phyloP scores from a whole-genome alignment of 2,113 vertebrate genomes.

The Acinonyx jubatus region DNA sequence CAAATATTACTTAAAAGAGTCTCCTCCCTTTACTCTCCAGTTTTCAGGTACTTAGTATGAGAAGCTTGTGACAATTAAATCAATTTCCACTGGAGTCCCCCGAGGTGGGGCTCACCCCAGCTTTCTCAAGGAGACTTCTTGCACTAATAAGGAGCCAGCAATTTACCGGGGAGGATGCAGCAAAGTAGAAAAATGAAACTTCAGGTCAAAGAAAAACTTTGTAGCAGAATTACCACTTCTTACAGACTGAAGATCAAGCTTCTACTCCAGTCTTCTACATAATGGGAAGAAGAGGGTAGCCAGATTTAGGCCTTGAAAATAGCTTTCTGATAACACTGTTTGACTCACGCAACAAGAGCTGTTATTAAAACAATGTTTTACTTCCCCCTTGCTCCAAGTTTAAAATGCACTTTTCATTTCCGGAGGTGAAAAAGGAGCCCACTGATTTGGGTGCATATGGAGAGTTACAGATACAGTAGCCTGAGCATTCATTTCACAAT shows the following conservation, averaged over 20 bases:
- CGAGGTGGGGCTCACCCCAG: not conserved
- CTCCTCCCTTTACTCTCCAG: slow-evolving; percentile 15
- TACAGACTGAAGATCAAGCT: slow-evolving; percentile 46
- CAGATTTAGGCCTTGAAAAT: slow-evolving; percentile 71
- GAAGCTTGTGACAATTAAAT: slow-evolving; percentile 67
- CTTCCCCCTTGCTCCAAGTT: slow-evolving; percentile 23
- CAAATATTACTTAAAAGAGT: slow-evolving; percentile 48
- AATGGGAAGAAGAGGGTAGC: slow-evolving; percentile 34
- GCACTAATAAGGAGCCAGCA: slow-evolving; percentile 19
- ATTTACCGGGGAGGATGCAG: not conserved
- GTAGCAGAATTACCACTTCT: slow-evolving; percentile 22
- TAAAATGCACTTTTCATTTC: slow-evolving; percentile 50
- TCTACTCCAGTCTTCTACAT: slow-evolving; percentile 55
- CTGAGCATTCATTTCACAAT: not conserved
- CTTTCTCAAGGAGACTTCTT: slow-evolving; percentile 38
- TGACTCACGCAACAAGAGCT: slow-evolving; percentile 49
- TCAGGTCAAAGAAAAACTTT: slow-evolving; percentile 62
- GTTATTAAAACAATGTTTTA: slow-evolving; percentile 64
- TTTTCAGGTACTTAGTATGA: slow-evolving; percentile 54
- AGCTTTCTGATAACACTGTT: slow-evolving; percentile 55
- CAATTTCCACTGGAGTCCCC: slow-evolving; percentile 39
- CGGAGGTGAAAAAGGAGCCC: slow-evolving; percentile 22
- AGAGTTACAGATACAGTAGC: not conserved
- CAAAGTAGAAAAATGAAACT: slow-evolving; percentile 53
- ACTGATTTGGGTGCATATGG: not conserved